Evolutionary conservation across 2,888 invertebrate species (phyloP).

Genomic region (Quadroppia sp.): DNA sequence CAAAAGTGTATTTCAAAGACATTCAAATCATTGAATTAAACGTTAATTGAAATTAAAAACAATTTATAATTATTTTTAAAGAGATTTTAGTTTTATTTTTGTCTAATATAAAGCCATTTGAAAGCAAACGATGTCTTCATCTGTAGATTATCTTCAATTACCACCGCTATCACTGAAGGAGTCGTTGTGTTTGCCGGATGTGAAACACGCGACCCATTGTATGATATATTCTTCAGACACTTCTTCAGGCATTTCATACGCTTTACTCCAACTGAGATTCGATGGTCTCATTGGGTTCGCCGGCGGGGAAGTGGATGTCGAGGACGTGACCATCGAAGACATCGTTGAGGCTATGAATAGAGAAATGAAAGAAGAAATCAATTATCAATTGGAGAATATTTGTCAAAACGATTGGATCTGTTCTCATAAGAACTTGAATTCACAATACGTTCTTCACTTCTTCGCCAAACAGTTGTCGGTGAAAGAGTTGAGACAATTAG

Average conservation of each 20-base stretch:
- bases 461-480: conserved; percentile 19
- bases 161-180: background rate
- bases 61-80: too few species aligned
- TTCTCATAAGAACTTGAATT: background rate
- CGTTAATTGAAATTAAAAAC: too few species aligned
- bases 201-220: conserved; percentile 29
- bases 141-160: background rate
- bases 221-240: conserved; percentile 11
- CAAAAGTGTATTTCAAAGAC: too few species aligned
- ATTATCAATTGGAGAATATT: background rate
- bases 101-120: too few species aligned
- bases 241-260: background rate
- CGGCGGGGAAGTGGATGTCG: conserved; percentile 20
- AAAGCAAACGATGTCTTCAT: background rate
- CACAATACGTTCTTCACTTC: conserved; percentile 1
- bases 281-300: conserved; percentile 14
- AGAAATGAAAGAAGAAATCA: conserved; percentile 22
- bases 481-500: background rate
- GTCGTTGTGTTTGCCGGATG: background rate
- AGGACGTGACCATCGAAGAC: background rate
- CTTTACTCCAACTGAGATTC: conserved; percentile 15
- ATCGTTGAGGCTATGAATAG: conserved; percentile 18
- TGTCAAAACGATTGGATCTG: conserved; percentile 28
- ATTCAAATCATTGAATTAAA: too few species aligned
- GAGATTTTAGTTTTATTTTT: too few species aligned